Evolutionary conservation across 2,113 vertebrate species (phyloP), one percentile per base, ranked within the genome.

Genomic region (Oryzias curvinotus): DNA sequence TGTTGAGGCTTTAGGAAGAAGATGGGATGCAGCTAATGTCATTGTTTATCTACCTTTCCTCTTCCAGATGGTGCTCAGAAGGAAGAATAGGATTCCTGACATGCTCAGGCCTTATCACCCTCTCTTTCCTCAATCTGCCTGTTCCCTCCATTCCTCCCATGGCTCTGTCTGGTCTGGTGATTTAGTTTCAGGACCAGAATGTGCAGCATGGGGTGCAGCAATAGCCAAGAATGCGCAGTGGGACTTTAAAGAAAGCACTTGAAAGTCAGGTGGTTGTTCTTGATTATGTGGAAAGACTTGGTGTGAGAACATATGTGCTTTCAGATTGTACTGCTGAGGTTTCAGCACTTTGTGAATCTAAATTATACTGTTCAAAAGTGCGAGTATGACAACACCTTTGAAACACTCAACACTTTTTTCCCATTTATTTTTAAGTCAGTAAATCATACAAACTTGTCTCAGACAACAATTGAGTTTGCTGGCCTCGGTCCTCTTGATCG

Each of bases 1-100:
- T 74, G 66, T 64, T 71, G 48, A 19, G 61, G 69, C 65, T 77
- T 72, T 62, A 49, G 71, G 65, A 74, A 69, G 60, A 67, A 75
- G 79, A 81, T 68, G 82, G 80, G 78, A 82, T 85, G 80, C 57
- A 14, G 68, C 72, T 83, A 61, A 67, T 66, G 60, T 87, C 84
- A 82, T 87, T 90, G 91, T 92, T 90, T 92, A 91, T 92, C 92
- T 89, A 86, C 87, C 89, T 89, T 71, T 84, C 71, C 71, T 79
- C 74, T 88, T 90, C 91, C 91, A 92, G 90, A 92, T 92, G 91
- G 89, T 54, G 75, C 88, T 72, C 88, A 78, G 83, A 77, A 74
- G 81, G 89, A 88, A 90, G 88, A 90, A 87, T 88, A 88, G 73
- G 81, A 82, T 89, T 87, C 83, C 86, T 88, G 85, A 90, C 78